Percentiles rank a stretch among this genome's conserved stretches.
Conservation (phyloP, 2,113 vertebrate species). For the Melospiza melodia region DNA sequence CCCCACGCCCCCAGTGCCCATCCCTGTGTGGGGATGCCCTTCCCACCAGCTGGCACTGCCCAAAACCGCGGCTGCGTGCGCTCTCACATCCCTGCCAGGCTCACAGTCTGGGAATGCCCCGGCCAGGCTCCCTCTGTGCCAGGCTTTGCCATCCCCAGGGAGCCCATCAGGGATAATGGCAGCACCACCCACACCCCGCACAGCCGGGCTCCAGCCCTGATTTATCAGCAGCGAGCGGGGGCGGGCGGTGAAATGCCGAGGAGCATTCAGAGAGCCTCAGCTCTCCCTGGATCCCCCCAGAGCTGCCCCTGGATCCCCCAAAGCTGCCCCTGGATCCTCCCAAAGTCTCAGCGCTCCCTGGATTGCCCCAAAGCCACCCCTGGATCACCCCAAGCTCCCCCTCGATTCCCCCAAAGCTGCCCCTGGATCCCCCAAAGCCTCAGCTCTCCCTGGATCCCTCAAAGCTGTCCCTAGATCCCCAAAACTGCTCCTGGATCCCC, state of each 20-base stretch:
- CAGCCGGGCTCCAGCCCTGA: not conserved
- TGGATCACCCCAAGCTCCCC: too few relatives aligned
- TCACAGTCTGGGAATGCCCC: not conserved
- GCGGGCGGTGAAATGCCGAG: accelerated
- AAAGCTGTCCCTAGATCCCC: too few relatives aligned
- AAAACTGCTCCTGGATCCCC: not conserved
- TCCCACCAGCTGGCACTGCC: accelerated
- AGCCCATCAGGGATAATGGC: not conserved
- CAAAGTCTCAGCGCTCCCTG: too few relatives aligned
- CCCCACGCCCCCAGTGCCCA: accelerated
- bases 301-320: too few relatives aligned
- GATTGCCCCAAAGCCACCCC: not conserved
- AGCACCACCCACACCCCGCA: not conserved
- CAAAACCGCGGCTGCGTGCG: accelerated
- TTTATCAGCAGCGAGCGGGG: not conserved
- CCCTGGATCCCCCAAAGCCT: too few relatives aligned
- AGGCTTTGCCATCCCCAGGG: not conserved
- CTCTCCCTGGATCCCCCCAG: not conserved
- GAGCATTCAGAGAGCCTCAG: accelerated
- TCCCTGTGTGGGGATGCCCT: accelerated
- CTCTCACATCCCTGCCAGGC: not conserved
- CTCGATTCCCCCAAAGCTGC: too few relatives aligned
- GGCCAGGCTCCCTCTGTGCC: too few relatives aligned
- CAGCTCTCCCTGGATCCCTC: too few relatives aligned
- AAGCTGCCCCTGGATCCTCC: too few relatives aligned